phyloP scores from a whole-genome alignment of 2,888 invertebrate genomes.

The Anodontia alba region DNA sequence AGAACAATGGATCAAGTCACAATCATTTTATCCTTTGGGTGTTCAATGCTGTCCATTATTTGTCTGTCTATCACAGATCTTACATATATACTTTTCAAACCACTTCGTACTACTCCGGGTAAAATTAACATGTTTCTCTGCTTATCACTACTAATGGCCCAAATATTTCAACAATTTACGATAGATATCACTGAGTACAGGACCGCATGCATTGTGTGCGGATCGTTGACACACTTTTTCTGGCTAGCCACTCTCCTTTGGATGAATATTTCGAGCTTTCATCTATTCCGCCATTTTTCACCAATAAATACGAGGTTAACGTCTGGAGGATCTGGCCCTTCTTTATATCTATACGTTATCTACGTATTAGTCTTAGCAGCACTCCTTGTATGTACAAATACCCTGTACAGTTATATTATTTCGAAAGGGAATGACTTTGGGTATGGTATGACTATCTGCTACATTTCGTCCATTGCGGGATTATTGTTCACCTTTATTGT shows the following conservation, averaged over 20 bases:
- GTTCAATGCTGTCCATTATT: background rate
- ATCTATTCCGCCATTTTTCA: background rate
- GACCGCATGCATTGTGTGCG: background rate
- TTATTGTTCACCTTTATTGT: background rate
- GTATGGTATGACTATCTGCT: background rate
- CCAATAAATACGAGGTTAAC: background rate
- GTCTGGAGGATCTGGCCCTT: no score
- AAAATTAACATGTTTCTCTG: background rate
- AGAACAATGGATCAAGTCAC: no score
- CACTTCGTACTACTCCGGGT: background rate
- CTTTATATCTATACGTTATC: no score
- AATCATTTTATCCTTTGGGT: background rate
- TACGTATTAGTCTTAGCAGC: background rate
- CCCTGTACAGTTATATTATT: background rate
- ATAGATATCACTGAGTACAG: background rate
- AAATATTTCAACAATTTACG: background rate
- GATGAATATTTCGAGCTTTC: background rate
- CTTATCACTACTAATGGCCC: background rate
- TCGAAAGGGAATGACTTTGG: background rate
- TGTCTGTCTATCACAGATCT: background rate
- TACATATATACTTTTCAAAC: background rate
- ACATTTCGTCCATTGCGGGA: background rate
- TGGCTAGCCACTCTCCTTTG: background rate
- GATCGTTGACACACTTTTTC: background rate
- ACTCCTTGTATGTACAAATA: background rate